Conservation (phyloP, 2,888 invertebrate species). For the Ethmia dodecea region DNA sequence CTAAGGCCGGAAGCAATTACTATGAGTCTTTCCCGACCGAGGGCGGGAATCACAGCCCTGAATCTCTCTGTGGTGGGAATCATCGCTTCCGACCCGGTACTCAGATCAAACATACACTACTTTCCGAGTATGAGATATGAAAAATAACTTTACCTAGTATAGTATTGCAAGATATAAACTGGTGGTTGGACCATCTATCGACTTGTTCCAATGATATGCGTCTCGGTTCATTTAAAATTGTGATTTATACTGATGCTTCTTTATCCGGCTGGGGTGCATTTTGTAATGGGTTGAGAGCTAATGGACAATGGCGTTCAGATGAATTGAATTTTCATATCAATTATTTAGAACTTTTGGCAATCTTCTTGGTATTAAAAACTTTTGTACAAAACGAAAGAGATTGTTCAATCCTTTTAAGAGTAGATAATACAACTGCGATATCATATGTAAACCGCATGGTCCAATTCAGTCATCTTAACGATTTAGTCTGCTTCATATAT, state of each 20-base stretch:
- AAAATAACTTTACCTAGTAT: background rate
- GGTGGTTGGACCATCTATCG: slow-evolving; percentile 6
- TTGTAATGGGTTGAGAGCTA: slow-evolving; percentile 8
- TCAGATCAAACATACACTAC: too few species aligned
- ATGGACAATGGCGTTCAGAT: slow-evolving; percentile 9
- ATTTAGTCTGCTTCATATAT: slow-evolving; percentile 13
- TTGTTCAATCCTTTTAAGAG: slow-evolving; percentile 11
- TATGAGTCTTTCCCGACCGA: too few species aligned
- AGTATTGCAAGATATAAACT: slow-evolving; percentile 4
- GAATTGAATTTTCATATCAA: slow-evolving; percentile 13
- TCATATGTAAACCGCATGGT: slow-evolving; percentile 10
- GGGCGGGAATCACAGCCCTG: too few species aligned
- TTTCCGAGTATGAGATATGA: too few species aligned
- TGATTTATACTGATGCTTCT: slow-evolving; percentile 15
- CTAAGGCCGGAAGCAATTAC: too few species aligned
- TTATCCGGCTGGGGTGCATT: slow-evolving; percentile 14
- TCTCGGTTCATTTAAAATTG: background rate
- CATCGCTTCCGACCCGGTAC: too few species aligned
- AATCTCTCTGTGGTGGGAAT: too few species aligned
- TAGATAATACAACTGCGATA: slow-evolving; percentile 16
- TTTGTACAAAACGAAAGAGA: slow-evolving; percentile 7
- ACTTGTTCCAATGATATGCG: slow-evolving; percentile 1
- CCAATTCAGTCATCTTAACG: slow-evolving; percentile 6
- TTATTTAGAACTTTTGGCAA: slow-evolving; percentile 13
- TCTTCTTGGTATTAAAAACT: slow-evolving; percentile 12